These are phyloP conservation scores for Amorpha juglandis DNA, from an alignment of 2,888 invertebrate species.

Conservation along the genomic window DNA sequence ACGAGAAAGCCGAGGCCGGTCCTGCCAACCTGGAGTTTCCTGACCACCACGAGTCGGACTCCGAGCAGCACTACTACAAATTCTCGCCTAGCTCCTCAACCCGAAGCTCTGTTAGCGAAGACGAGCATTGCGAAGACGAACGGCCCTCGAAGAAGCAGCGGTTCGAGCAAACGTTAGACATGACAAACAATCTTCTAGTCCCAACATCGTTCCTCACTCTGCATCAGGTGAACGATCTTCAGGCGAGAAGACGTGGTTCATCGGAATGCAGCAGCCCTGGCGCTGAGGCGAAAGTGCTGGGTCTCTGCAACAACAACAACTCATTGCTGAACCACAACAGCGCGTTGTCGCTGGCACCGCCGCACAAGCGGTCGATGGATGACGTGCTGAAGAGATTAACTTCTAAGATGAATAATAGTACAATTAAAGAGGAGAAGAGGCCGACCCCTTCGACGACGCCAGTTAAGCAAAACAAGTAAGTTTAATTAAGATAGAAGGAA, in stretches of 20 bases:
- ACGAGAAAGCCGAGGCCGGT: slow-evolving; percentile 79
- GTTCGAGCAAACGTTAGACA: slow-evolving; percentile 84
- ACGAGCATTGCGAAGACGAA: slow-evolving; percentile 85
- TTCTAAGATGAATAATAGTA: slow-evolving; percentile 92
- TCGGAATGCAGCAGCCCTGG: slow-evolving; percentile 90
- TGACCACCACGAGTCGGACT: slow-evolving; percentile 72
- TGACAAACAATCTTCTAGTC: slow-evolving; percentile 85
- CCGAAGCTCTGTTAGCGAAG: slow-evolving; percentile 82
- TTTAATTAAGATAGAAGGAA: slow-evolving; percentile 32
- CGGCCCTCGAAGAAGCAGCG: slow-evolving; percentile 85
- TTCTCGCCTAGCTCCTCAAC: slow-evolving; percentile 79
- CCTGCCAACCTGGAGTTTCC: slow-evolving; percentile 79
- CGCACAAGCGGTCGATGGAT: slow-evolving; percentile 93
- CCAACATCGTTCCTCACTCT: slow-evolving; percentile 81
- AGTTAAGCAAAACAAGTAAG: slow-evolving; percentile 83
- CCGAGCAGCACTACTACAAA: slow-evolving; percentile 74
- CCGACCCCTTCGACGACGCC: slow-evolving; percentile 88
- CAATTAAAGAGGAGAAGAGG: slow-evolving; percentile 88
- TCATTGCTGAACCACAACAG: slow-evolving; percentile 86
- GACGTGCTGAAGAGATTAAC: slow-evolving; percentile 94
- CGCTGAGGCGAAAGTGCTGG: slow-evolving; percentile 86
- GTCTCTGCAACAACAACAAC: slow-evolving; percentile 87
- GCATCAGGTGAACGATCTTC: slow-evolving; percentile 83
- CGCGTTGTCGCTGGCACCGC: slow-evolving; percentile 76
- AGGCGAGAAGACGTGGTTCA: slow-evolving; percentile 80